Base-by-base conservation (phyloP, 2,797 vertebrate genomes). In the Fistularia commersonii region DNA sequence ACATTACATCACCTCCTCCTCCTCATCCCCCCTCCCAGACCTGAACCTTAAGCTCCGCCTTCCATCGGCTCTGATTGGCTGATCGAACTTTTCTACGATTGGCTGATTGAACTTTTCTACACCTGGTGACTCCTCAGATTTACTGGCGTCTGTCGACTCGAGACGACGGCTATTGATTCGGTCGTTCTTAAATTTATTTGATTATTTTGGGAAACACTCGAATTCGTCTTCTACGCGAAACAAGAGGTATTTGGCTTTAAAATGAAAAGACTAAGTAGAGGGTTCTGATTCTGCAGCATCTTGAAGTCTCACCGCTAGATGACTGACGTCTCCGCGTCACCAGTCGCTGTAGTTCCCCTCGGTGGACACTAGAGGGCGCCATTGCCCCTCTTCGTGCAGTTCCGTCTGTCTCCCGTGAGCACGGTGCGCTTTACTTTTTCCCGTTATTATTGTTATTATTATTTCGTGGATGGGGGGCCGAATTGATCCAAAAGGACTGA, bases 1-100 rank as follows among this genome's bases (percentile, higher is more conserved):
- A 66, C 74, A 88, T 88, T 87, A 88, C 86, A 79, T 88, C 86
- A 85, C 60, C 81, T 43, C 8, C 33, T 45, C 15, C n/a, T 12
- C n/a, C 15, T 50, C 55, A 38, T 45, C 34, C 48, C 47, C 65
- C 42, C 12, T 51, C 55, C 66, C 74, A 45, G 48, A 35, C 50
- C 23, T 47, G 46, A 8, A 9, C 9, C 11, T 45, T 37, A 48
- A 51, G 48, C 2, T 66, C 80, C 58, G 61, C 79, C 85, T 61
- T 42, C 31, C 5, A 8, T 14, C 15, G 15, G 1, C 32, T 56
- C 38, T 41, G 52, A 86, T 85, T 88, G 84, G 87, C 61, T 57
- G 56, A 54, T 31, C 31, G 12, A 35, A 46, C 61, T 46, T 54
- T 38, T 10, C 23, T 23, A 23, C 23, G 52, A 86, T 85, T 88